These are phyloP conservation scores for Crocallis elinguaria DNA, from an alignment of 2,888 invertebrate genomes.

Conservation along the genomic window DNA sequence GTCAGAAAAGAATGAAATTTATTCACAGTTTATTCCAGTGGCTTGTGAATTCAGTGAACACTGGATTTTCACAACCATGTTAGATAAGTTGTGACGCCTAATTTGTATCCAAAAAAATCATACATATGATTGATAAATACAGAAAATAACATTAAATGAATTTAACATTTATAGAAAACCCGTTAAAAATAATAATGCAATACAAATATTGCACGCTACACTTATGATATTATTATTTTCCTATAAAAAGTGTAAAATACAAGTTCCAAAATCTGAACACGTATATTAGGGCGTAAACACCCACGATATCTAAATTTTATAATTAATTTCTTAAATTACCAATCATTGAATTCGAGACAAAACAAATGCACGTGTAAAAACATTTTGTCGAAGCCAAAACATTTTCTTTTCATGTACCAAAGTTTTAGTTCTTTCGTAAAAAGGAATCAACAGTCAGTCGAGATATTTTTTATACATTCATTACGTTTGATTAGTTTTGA, in stretches of 20 bases:
- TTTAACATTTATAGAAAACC: not conserved
- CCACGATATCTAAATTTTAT: slow-evolving; percentile 3
- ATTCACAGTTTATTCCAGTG: too few species aligned
- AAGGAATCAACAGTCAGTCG: slow-evolving; percentile 31
- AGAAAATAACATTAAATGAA: too few species aligned
- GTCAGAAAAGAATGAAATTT: too few species aligned
- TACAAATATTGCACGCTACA: slow-evolving; percentile 7
- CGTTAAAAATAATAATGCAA: slow-evolving; percentile 4
- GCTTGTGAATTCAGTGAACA: too few species aligned
- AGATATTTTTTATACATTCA: slow-evolving; percentile 18
- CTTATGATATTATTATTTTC: not conserved
- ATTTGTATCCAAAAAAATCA: not conserved
- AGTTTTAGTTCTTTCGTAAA: slow-evolving; percentile 14
- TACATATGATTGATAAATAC: too few species aligned
- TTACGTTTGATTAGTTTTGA: too few species aligned
- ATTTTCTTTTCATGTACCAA: not conserved
- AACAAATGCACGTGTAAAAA: slow-evolving; percentile 1
- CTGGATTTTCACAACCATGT: not conserved
- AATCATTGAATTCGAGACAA: slow-evolving; percentile 16
- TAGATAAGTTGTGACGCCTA: not conserved
- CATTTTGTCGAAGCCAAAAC: slow-evolving; percentile 5
- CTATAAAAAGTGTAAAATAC: slow-evolving; percentile 11
- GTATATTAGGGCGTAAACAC: slow-evolving; percentile 6
- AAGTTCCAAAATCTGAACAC: slow-evolving; percentile 18
- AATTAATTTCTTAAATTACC: slow-evolving; percentile 15